Conservation (phyloP, 2,888 invertebrate species). For the Dryomyza anilis region DNA sequence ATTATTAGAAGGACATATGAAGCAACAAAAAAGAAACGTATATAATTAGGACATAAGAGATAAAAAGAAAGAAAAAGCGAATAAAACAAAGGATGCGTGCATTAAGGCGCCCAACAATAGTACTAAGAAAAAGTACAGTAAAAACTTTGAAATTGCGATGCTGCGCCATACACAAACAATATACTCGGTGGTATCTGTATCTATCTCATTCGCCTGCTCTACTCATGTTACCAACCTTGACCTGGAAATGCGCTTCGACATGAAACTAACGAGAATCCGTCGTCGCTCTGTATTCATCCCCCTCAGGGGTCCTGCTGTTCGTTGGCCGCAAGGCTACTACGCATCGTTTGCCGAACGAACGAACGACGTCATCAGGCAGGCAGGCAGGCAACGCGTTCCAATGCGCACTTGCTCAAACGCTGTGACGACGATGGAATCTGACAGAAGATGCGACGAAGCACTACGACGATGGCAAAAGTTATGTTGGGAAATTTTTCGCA, state of each 20-base stretch:
- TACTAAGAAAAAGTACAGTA: background rate
- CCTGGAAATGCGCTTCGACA: slow-evolving; percentile 53
- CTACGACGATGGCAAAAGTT: no score
- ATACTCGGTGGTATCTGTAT: no score
- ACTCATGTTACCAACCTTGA: slow-evolving; percentile 51
- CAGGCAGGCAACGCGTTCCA: background rate
- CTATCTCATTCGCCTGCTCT: background rate
- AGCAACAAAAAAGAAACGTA: background rate
- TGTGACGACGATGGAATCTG: background rate
- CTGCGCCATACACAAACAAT: background rate
- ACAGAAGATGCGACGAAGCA: background rate
- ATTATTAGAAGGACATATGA: background rate
- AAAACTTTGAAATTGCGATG: background rate
- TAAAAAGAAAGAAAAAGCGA: background rate
- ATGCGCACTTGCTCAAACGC: background rate
- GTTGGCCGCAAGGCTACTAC: no score
- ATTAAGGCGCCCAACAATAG: background rate
- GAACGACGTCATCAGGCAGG: background rate
- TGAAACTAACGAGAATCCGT: background rate
- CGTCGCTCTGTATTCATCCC: background rate
- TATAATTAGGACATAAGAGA: background rate
- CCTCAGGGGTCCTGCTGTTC: background rate
- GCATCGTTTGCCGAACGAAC: background rate
- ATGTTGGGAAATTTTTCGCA: no score
- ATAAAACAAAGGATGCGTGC: background rate